These are phyloP conservation scores for Osedax fenrisi DNA, from an alignment of 2,888 invertebrate species.

Conservation along the genomic window DNA sequence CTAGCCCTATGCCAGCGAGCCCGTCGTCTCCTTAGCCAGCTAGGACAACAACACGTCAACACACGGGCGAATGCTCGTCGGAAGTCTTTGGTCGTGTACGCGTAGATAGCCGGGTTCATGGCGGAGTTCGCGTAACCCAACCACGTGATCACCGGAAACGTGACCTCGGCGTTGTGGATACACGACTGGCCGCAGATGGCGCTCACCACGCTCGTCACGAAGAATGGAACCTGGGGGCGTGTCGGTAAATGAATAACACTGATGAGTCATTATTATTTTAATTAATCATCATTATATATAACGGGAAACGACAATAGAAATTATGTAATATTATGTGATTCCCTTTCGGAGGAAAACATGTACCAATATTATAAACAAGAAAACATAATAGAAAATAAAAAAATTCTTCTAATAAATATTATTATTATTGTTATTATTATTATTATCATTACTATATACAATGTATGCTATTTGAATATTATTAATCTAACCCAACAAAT, in stretches of 20 bases:
- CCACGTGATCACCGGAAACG: conserved; percentile 50
- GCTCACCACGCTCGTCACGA: conserved; percentile 79
- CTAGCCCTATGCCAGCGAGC: neutral
- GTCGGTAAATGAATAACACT: no score
- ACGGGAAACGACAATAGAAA: no score
- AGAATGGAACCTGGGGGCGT: conserved; percentile 72
- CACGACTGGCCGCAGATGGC: conserved; percentile 67
- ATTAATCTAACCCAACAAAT: conserved; percentile 75
- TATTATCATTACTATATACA: no score
- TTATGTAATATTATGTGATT: no score
- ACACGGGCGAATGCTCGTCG: conserved; percentile 75
- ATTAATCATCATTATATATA: no score
- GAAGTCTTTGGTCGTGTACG: conserved; percentile 94
- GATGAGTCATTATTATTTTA: no score
- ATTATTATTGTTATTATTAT: no score
- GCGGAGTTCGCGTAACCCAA: conserved; percentile 51
- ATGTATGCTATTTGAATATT: no score
- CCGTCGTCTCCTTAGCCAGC: neutral
- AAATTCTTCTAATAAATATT: no score
- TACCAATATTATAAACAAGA: no score
- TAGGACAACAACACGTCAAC: conserved; percentile 57
- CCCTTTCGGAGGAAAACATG: no score
- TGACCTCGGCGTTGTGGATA: conserved; percentile 40
- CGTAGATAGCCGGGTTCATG: conserved; percentile 74
- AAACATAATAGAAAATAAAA: no score